Conservation (phyloP, 2,797 vertebrate species). For the Anomalospiza imberbis region DNA sequence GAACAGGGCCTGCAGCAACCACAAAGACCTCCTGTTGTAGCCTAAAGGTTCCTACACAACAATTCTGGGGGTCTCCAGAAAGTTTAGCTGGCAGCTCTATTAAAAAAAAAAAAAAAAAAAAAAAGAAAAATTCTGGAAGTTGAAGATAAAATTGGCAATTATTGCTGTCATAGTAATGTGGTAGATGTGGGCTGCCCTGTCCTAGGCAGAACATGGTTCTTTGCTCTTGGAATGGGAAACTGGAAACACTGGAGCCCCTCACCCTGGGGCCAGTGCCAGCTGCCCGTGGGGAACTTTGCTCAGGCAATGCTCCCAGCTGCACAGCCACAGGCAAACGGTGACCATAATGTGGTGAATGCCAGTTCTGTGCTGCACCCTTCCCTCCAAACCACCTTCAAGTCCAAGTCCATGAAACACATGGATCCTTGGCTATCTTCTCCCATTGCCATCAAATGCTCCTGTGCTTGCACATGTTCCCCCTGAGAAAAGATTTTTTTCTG, state of each 20-base stretch:
- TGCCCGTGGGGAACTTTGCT: not conserved
- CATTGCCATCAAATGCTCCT: not conserved
- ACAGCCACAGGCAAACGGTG: not conserved
- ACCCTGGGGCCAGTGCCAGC: not conserved
- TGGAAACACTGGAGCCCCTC: not conserved
- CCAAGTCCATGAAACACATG: accelerated
- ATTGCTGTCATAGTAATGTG: accelerated
- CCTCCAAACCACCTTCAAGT: not conserved
- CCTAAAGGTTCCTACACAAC: not conserved
- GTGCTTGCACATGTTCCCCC: accelerated
- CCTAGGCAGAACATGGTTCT: accelerated
- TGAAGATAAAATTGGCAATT: not conserved
- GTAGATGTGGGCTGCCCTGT: not conserved
- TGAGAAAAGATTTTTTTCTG: not conserved
- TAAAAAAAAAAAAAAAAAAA: not conserved
- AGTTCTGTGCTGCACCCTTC: not conserved
- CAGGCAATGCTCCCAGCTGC: accelerated
- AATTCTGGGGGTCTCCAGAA: not conserved
- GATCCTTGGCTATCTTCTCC: not conserved
- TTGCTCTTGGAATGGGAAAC: not conserved
- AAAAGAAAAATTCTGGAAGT: not conserved
- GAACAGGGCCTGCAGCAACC: not conserved
- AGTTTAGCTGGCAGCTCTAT: not conserved
- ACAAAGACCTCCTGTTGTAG: not conserved
- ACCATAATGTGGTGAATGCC: accelerated